Evolutionary conservation across 2,888 invertebrate species (phyloP), one percentile per base, ranked within the genome.

Genomic region (Zygaena filipendulae): DNA sequence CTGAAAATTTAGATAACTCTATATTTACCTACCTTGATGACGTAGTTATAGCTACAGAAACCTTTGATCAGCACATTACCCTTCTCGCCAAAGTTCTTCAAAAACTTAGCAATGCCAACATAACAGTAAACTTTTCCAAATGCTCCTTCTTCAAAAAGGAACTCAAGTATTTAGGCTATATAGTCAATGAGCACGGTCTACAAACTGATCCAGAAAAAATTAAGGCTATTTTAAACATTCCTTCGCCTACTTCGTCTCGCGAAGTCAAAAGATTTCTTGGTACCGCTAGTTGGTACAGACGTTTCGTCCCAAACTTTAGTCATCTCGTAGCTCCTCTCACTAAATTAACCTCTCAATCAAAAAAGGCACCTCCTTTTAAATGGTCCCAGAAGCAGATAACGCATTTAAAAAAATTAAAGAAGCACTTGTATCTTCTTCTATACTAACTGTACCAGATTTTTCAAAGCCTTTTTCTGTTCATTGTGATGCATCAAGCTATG

Each of bases 11-110:
- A 18, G 44, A 44, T 2, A n/a, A 19, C 1, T 40, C 32, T 11
- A 40, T 43, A 0, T 47, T 47, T 23, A 24, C 21, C 2, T 49
- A 39, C 6, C 4, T 46, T 0, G 46, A 46, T 24, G 45, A 49
- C 16, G 35, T 45, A 2, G 36, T 45, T 3, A 25, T 43, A 3
- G 22, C 43, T 1, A 37, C 36, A 12, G 10, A 19, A 2, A 30
- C 32, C 0, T 49, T 45, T 29, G 33, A 45, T 5, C 34, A 43
- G 13, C 47, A 49, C 11, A 36, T 48, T 0, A 25, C 39, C 0
- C 23, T 42, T 4, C 34, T 44, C 3, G 9, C 5, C 3, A 23
- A 25, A 3, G 45, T 45, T 1, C 21, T 40, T 1, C 25, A 41
- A 2, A 47, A 42, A 30, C 13, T 47, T 3, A 4, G 18, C 10